Conservation (phyloP, 2,888 invertebrate genomes). For the Sialis fuliginosa region DNA sequence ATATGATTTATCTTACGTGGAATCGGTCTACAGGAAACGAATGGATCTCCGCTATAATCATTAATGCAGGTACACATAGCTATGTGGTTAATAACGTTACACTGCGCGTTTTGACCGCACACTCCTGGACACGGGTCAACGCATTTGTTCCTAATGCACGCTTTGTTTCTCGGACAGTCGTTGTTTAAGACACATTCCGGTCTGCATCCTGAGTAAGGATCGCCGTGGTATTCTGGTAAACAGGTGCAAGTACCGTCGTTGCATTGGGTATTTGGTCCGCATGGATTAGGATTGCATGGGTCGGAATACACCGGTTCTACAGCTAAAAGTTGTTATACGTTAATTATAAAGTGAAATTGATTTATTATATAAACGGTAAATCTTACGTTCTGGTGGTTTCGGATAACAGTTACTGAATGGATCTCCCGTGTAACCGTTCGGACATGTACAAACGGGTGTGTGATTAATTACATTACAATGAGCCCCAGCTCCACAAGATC, state of each 20-base stretch:
- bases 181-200: conserved; percentile 64
- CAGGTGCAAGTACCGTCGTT: conserved; percentile 51
- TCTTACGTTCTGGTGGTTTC: conserved; percentile 29
- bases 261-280: conserved; percentile 59
- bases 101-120: conserved; percentile 58
- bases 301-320: conserved; percentile 21
- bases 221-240: conserved; percentile 53
- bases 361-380: conserved; percentile 1
- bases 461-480: conserved; percentile 48
- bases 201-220: conserved; percentile 59
- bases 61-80: conserved; percentile 56
- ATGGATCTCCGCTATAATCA: conserved; percentile 59
- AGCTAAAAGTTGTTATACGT: conserved; percentile 10
- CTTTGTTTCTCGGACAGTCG: conserved; percentile 51
- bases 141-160: conserved; percentile 58
- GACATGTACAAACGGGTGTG: conserved; percentile 48
- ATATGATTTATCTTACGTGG: conserved; percentile 26
- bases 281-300: conserved; percentile 35
- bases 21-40: conserved; percentile 32
- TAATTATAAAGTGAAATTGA: background rate
- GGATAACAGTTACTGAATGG: conserved; percentile 38
- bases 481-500: conserved; percentile 43
- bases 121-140: conserved; percentile 61
- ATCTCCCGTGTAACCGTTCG: conserved; percentile 40
- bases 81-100: conserved; percentile 58